Percentiles rank a stretch among this genome's conserved stretches.
Evolutionary conservation across 2,888 invertebrate species (phyloP).

Genomic region (Stenoptilia bipunctidactyla): DNA sequence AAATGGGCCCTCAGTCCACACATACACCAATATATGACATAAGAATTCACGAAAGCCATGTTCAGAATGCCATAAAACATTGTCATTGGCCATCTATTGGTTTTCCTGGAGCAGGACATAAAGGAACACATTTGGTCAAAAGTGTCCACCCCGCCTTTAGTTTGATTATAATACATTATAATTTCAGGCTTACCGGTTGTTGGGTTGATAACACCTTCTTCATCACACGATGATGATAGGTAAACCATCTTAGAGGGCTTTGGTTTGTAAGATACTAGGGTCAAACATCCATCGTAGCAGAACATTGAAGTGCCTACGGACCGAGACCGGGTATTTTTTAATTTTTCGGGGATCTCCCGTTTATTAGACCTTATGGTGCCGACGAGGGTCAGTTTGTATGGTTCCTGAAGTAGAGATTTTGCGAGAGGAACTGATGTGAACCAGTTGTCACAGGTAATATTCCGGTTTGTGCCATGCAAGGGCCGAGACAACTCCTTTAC

Average conservation of each 20-base stretch:
- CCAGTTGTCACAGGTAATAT: too few species aligned
- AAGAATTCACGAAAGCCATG: constrained; percentile 6
- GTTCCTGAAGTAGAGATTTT: constrained; percentile 18
- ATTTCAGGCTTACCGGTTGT: constrained; percentile 2
- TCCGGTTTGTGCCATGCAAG: not conserved
- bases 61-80: too few species aligned
- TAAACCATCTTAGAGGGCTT: constrained; percentile 6
- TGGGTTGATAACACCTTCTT: constrained; percentile 4
- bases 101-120: constrained; percentile 11
- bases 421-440: constrained; percentile 23
- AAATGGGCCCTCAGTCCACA: too few species aligned
- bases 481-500: constrained; percentile 8
- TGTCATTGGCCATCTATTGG: constrained; percentile 11
- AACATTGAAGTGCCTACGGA: not conserved
- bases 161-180: constrained; percentile 7
- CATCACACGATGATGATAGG: constrained; percentile 6
- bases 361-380: too few species aligned
- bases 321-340: not conserved
- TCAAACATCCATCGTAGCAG: constrained; percentile 2
- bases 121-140: constrained; percentile 9
- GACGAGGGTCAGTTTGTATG: constrained; percentile 21
- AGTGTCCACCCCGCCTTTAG: constrained; percentile 10
- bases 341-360: not conserved
- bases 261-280: constrained; percentile 5
- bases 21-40: constrained; percentile 5